Evolutionary conservation across 2,888 invertebrate species (phyloP).

Genomic region (Lasiommata megera): DNA sequence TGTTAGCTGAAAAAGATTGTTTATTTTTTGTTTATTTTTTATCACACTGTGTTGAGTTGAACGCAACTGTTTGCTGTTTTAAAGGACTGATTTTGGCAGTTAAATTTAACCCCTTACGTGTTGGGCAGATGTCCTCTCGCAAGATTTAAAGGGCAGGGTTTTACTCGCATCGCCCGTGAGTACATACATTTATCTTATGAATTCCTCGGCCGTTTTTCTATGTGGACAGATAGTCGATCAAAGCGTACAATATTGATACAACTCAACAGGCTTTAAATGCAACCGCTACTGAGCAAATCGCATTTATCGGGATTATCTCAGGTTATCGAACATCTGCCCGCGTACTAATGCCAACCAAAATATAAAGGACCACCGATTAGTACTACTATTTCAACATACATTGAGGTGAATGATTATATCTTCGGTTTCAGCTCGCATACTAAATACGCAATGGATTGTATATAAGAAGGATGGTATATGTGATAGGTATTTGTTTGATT

Average conservation of each 20-base stretch:
- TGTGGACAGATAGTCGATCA: conserved; percentile 23
- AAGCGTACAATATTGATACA: conserved; percentile 46
- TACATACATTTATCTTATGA: neutral
- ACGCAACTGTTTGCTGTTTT: too few relatives aligned
- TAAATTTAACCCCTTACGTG: too few relatives aligned
- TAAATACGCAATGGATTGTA: conserved; percentile 35
- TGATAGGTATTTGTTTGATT: conserved; percentile 28
- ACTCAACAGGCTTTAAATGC: conserved; percentile 47
- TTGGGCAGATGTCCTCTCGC: too few relatives aligned
- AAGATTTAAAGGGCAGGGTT: too few relatives aligned
- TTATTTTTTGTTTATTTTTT: too few relatives aligned
- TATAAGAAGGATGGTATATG: conserved; percentile 9
- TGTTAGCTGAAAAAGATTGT: too few relatives aligned
- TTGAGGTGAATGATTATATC: conserved; percentile 22
- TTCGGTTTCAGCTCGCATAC: neutral
- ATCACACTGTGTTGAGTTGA: too few relatives aligned
- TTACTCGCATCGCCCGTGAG: too few relatives aligned
- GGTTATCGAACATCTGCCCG: conserved; percentile 66
- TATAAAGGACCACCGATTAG: conserved; percentile 23
- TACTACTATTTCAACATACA: conserved; percentile 32
- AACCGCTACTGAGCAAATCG: conserved; percentile 65
- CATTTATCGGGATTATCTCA: conserved; percentile 71
- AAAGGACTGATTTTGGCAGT: too few relatives aligned
- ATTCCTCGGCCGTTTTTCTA: conserved; percentile 23
- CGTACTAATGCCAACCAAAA: conserved; percentile 39